These are phyloP conservation scores for Strigops habroptila DNA, from an alignment of 2,113 vertebrate species.

Conservation along the genomic window DNA sequence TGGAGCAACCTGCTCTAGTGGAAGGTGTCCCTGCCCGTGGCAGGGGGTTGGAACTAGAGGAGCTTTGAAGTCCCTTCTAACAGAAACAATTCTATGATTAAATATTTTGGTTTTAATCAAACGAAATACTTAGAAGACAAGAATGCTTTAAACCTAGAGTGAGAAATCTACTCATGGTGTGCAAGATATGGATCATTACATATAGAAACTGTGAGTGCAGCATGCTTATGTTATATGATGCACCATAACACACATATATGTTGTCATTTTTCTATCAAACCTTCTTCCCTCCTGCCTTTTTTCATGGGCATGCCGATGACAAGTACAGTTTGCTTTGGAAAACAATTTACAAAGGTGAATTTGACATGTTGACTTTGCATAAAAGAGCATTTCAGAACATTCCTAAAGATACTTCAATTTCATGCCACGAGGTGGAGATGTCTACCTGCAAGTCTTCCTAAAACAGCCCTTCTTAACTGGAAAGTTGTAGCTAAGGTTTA, in stretches of 20 bases:
- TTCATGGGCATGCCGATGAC: background rate
- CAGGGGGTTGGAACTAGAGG: background rate
- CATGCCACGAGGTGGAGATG: slow-evolving; percentile 5
- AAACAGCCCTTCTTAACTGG: accelerated
- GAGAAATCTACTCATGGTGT: background rate
- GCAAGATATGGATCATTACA: background rate
- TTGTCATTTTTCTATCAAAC: background rate
- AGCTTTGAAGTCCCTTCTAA: background rate
- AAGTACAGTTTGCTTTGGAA: background rate
- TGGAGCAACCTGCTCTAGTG: background rate
- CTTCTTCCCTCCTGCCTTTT: background rate
- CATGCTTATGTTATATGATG: background rate
- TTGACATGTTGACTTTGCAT: background rate
- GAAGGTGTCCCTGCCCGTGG: background rate
- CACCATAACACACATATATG: background rate
- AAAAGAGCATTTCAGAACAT: background rate
- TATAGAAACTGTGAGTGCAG: too few species aligned
- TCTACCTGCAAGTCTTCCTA: background rate
- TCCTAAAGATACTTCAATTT: background rate
- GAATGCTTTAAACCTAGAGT: background rate
- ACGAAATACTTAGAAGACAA: background rate
- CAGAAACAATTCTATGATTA: background rate
- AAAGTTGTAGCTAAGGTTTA: background rate
- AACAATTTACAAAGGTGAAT: background rate
- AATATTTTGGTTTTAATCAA: background rate